Evolutionary conservation across 2,888 invertebrate species (phyloP).

Genomic region (Nasonia oneida): DNA sequence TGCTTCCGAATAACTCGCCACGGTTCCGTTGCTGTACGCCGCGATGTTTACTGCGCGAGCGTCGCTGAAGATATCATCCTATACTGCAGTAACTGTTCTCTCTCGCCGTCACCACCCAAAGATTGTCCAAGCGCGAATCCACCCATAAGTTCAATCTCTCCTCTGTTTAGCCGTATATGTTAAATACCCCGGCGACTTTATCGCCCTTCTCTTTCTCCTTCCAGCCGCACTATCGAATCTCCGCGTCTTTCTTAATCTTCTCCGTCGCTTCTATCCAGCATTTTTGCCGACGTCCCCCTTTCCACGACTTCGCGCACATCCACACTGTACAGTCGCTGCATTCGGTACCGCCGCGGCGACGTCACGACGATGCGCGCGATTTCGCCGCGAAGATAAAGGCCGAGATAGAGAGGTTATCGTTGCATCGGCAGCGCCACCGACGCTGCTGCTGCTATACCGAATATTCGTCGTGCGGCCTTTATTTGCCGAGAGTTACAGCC

Average conservation of each 20-base stretch:
- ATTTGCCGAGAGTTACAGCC: slow-evolving; percentile 55
- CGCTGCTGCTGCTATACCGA: slow-evolving; percentile 16
- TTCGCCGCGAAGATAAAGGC: slow-evolving; percentile 51
- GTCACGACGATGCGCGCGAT: slow-evolving; percentile 58
- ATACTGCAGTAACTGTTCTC: not conserved
- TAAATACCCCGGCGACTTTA: slow-evolving; percentile 56
- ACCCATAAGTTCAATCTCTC: slow-evolving; percentile 8
- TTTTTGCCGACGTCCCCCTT: not conserved
- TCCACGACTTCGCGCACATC: slow-evolving; percentile 16
- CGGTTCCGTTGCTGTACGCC: slow-evolving; percentile 3
- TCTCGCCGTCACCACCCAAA: not conserved
- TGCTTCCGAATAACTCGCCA: not conserved
- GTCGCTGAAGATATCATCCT: not conserved
- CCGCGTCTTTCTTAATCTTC: slow-evolving; percentile 1
- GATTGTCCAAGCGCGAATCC: not conserved
- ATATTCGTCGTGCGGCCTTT: slow-evolving; percentile 60
- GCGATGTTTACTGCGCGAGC: not conserved
- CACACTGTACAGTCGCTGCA: not conserved
- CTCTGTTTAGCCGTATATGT: not conserved
- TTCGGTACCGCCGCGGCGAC: slow-evolving; percentile 51
- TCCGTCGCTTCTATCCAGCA: not conserved
- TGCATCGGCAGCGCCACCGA: slow-evolving; percentile 50
- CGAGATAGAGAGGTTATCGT: slow-evolving; percentile 64
- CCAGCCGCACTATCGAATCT: not conserved
- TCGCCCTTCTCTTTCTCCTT: slow-evolving; percentile 23